Evolutionary conservation across 2,888 invertebrate genomes (phyloP).

Genomic region (Oligia strigilis): DNA sequence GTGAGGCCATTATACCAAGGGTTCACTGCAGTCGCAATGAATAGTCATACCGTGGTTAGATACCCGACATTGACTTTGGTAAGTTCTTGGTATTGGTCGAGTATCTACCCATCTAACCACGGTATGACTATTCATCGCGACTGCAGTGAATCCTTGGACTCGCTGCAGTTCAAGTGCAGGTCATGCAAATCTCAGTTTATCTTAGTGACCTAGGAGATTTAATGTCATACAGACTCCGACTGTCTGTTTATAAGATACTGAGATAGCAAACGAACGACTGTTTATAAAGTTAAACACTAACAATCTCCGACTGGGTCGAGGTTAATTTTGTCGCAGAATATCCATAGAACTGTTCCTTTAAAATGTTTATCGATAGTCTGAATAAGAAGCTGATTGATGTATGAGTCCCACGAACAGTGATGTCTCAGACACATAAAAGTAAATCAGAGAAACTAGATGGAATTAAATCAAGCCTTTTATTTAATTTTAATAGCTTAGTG

Average conservation of each 20-base stretch:
- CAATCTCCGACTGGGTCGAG: slow-evolving; percentile 63
- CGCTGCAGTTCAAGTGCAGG: slow-evolving; percentile 72
- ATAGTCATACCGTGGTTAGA: background rate
- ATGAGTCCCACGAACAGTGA: background rate
- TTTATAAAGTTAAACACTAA: slow-evolving; percentile 60
- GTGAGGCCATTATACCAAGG: background rate
- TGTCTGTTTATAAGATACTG: slow-evolving; percentile 71
- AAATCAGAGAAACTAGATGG: background rate
- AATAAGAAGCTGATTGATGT: slow-evolving; percentile 25
- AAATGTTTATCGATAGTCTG: slow-evolving; percentile 19
- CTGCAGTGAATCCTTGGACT: slow-evolving; percentile 12
- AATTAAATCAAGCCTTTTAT: background rate
- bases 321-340: slow-evolving; percentile 42
- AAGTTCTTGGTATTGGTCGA: background rate
- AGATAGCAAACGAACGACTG: slow-evolving; percentile 67
- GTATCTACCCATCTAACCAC: background rate
- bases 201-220: slow-evolving; percentile 79
- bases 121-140: background rate
- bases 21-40: background rate
- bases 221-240: slow-evolving; percentile 75
- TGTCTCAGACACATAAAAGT: slow-evolving; percentile 16
- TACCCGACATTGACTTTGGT: background rate
- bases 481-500: background rate
- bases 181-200: slow-evolving; percentile 77
- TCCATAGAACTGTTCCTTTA: slow-evolving; percentile 37